Percentiles rank a stretch among this genome's conserved stretches.
phyloP scores from a whole-genome alignment of 1,140 invertebrate genomes.

The Lycorma delicatula region DNA sequence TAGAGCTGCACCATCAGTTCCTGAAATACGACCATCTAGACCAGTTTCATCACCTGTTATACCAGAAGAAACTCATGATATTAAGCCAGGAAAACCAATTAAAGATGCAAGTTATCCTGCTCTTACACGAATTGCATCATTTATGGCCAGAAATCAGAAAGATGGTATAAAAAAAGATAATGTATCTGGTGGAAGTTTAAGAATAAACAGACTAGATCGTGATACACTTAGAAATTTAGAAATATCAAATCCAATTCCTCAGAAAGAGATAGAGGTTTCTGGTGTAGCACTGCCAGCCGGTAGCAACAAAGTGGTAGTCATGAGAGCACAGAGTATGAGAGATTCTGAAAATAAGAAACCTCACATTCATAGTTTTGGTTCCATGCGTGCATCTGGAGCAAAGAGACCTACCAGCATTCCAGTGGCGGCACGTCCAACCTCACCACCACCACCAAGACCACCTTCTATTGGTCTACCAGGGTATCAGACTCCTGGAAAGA shows the following conservation, averaged over 20 bases:
- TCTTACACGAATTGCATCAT: slow-evolving; percentile 65
- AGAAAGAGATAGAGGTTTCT: slow-evolving; percentile 53
- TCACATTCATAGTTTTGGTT: slow-evolving; percentile 64
- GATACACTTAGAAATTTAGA: slow-evolving; percentile 61
- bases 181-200: neutral
- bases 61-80: neutral
- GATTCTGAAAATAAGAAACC: slow-evolving; percentile 44
- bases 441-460: slow-evolving; percentile 53
- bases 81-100: neutral
- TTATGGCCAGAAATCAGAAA: slow-evolving; percentile 49
- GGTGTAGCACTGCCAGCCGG: slow-evolving; percentile 37
- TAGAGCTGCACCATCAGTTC: slow-evolving; percentile 19
- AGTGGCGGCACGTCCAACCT: slow-evolving; percentile 46
- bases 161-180: slow-evolving; percentile 9
- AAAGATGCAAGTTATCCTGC: slow-evolving; percentile 25
- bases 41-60: slow-evolving; percentile 22
- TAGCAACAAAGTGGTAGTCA: slow-evolving; percentile 47
- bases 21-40: slow-evolving; percentile 22
- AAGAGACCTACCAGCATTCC: slow-evolving; percentile 63
- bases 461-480: slow-evolving; percentile 40
- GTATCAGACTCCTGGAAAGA: slow-evolving; percentile 42
- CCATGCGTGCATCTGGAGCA: slow-evolving; percentile 56
- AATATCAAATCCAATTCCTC: slow-evolving; percentile 71
- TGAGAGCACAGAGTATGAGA: slow-evolving; percentile 69
- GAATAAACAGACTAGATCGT: slow-evolving; percentile 45